Evolutionary conservation across 92 coral and sea anemone species (phyloP), one percentile per base, ranked within the genome.

Genomic region (Pocillopora meandrina): DNA sequence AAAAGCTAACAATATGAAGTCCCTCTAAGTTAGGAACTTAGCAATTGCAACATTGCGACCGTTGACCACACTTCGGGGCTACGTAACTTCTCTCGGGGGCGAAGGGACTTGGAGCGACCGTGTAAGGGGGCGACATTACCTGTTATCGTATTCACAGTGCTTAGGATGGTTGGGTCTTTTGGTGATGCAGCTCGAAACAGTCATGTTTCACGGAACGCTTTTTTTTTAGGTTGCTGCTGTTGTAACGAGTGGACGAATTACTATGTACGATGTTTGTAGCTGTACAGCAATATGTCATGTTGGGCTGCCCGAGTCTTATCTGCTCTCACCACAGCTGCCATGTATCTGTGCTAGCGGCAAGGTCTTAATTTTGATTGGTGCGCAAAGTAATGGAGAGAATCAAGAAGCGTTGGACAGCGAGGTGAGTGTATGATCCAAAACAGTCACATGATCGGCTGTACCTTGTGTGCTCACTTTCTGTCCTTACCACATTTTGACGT

Each of bases 231-330:
- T 94, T 66, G 89, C 87, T 36, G 89, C 93, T 2, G 80, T 86
- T 11, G 90, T 81, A 75, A 88, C 76, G 78, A 90, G 87, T 74
- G 91, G 93, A 8, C 85, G 79, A 0, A 85, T 94, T 47, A 94
- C 98, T 18, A 58, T 92, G 78, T 94, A 89, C 84, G 95, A 94
- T 75, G 87, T 89, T 23, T 60, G 65, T 21, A 75, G 79, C 74
- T 75, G 85, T 71, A 74, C 87, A 18, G 92, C 98, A 16, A 85
- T 94, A 55, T 94, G 95, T 78, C 98, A 94, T 75, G 92, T 91
- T 66, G 83, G 87, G 36, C 75, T 88, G 15, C 87, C 95, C 66
- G 89, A 80, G 64, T 84, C 93, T 15, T 90, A 85, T 81, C 58
- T 14, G 61, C 74, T 92, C 57, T 90, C 81, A 70, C 64, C 89